These are phyloP conservation scores for Capra hircus DNA, from an alignment of 2,113 vertebrate genomes.

Conservation along the genomic window DNA sequence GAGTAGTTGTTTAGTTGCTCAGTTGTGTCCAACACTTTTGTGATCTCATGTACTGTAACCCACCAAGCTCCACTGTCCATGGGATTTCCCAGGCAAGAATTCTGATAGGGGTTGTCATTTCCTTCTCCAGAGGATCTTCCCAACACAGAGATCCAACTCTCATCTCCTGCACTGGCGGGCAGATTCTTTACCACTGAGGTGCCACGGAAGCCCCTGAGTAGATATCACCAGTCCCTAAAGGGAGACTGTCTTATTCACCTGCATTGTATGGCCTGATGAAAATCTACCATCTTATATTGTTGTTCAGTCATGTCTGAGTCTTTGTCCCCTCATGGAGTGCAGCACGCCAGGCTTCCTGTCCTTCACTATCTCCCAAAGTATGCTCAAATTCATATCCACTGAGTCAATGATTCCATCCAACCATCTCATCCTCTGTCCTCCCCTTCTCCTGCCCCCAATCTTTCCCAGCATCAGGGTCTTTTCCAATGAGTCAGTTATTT, in stretches of 20 bases:
- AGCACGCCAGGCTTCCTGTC: neutral
- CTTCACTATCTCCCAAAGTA: neutral
- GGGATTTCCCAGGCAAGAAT: neutral
- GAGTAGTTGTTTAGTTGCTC: neutral
- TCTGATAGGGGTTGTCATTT: neutral
- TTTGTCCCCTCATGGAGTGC: neutral
- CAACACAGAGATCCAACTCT: neutral
- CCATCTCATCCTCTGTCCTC: neutral
- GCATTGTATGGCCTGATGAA: neutral
- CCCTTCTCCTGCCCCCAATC: neutral
- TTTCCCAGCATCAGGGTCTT: neutral
- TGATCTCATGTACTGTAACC: neutral
- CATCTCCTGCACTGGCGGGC: neutral
- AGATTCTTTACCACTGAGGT: neutral
- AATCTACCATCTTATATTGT: neutral
- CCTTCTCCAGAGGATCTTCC: neutral
- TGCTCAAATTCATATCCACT: neutral
- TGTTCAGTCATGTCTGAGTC: neutral
- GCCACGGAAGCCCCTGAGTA: neutral
- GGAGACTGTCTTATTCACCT: too few relatives aligned
- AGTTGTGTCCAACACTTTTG: neutral
- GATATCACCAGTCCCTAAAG: neutral
- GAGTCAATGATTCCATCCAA: neutral
- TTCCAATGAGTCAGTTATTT: neutral
- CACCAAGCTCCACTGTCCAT: neutral